phyloP scores from a whole-genome alignment of 2,113 vertebrate species.

The Malurus melanocephalus region DNA sequence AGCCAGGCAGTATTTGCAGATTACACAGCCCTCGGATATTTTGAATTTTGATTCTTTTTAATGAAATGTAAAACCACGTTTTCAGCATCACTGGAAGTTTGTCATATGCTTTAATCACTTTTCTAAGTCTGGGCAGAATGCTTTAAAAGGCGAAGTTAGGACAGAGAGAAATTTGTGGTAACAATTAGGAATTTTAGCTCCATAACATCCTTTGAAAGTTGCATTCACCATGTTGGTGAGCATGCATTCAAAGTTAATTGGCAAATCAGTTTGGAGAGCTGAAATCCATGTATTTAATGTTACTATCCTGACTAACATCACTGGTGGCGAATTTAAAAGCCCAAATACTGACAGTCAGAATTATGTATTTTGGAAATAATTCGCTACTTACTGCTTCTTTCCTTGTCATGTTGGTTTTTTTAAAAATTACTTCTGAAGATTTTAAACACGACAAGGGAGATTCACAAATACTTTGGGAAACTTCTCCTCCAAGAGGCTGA shows the following conservation, averaged over 20 bases:
- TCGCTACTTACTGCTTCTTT: background rate
- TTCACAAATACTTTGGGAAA: background rate
- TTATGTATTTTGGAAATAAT: background rate
- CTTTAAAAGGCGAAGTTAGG: background rate
- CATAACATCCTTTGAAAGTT: background rate
- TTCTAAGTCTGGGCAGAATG: background rate
- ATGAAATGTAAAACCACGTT: background rate
- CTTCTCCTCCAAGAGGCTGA: background rate
- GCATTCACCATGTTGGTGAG: background rate
- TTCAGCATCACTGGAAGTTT: background rate
- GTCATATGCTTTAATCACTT: background rate
- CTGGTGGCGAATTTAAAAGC: background rate
- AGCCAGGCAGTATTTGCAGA: background rate
- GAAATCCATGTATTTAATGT: background rate
- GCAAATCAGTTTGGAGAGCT: background rate
- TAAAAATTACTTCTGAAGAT: background rate
- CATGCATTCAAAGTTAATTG: background rate
- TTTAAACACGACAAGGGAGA: background rate
- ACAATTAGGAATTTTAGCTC: background rate
- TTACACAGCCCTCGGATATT: background rate
- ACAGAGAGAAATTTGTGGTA: background rate
- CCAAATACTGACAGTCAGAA: background rate
- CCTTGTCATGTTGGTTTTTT: background rate
- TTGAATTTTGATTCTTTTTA: background rate
- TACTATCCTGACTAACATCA: background rate